Evolutionary conservation across 2,888 invertebrate genomes (phyloP), one percentile per base, ranked within the genome.

Genomic region (Parnassius orleans): DNA sequence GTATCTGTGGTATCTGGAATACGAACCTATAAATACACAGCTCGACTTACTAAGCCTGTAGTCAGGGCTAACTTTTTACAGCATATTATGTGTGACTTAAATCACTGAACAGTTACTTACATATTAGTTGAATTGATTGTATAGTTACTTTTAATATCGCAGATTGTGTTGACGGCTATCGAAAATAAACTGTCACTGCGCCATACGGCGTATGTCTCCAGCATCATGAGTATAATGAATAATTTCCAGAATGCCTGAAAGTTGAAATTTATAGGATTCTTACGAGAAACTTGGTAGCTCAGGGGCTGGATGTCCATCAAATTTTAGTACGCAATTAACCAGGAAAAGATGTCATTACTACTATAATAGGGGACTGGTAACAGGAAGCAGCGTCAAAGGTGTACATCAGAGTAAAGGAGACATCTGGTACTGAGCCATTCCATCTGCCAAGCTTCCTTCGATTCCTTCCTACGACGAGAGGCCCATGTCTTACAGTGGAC

Each of bases 151-250:
- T 72, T 70, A 33, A 82, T 77, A 12, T 77, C 78, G 33, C 90
- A 90, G 7, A 85, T 41, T 0, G 79, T 75, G 67, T 83, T 81
- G 0, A 89, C 72, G 0, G 67, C 75, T 19, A 89, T 83, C 54
- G 81, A 87, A 67, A 87, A 85, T 10, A 90, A 66, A 62, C 87
- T 88, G 55, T 90, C 90, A 51, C 79, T 81, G 53, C 80, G 80
- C 94, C 95, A 96, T 57, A 94, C 92, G 15, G 94, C 93, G 78
- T 96, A 97, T 0, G 97, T 95, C 84, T 98, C 97, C 75, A 97
- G 91, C 68, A 98, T 88, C 66, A 96, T 87, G 53, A 97, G 87
- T 33, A 98, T 93, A 11, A 97, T 90, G 10, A 95, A 93, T 53
- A 98, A 84, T 81, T 97, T 97, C 97, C 96, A 96, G 76, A 93